Conservation (phyloP, 1,140 invertebrate species). For the Cephus cinctus region DNA sequence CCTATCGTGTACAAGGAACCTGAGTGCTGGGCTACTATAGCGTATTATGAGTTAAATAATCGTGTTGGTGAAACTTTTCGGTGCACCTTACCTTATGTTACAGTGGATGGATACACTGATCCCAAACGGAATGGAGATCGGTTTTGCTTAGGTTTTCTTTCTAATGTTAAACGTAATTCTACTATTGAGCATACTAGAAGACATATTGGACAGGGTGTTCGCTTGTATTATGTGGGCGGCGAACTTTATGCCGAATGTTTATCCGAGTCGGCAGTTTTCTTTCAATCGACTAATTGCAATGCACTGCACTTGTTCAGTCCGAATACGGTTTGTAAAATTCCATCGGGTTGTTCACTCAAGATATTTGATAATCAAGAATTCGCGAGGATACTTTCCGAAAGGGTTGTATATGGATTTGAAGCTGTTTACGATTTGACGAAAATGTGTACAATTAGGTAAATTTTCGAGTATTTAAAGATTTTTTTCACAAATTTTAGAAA, state of each 20-base stretch:
- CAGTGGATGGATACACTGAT: conserved; percentile 92
- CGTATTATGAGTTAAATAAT: conserved; percentile 91
- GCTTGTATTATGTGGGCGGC: conserved; percentile 74
- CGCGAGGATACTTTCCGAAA: conserved; percentile 63
- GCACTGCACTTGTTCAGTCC: conserved; percentile 67
- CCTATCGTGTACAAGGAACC: conserved; percentile 83
- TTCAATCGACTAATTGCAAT: conserved; percentile 71
- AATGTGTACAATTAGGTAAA: conserved; percentile 69
- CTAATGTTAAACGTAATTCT: conserved; percentile 74
- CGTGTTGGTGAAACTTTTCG: conserved; percentile 89
- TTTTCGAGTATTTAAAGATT: conserved; percentile 4
- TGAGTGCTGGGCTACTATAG: conserved; percentile 88
- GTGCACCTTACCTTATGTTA: conserved; percentile 79
- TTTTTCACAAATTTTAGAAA: conserved; percentile 5
- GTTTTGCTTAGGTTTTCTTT: conserved; percentile 71
- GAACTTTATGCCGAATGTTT: conserved; percentile 75
- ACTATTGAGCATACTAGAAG: conserved; percentile 72
- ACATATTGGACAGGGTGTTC: conserved; percentile 73
- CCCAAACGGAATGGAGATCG: conserved; percentile 72
- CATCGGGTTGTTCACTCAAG: conserved; percentile 66
- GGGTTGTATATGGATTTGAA: conserved; percentile 64
- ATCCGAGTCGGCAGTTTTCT: conserved; percentile 69
- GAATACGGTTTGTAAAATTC: conserved; percentile 68
- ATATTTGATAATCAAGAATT: conserved; percentile 75
- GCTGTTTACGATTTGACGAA: conserved; percentile 73